Evolutionary conservation across 2,797 vertebrate species (phyloP).

Genomic region (Chloroceryle amazona): DNA sequence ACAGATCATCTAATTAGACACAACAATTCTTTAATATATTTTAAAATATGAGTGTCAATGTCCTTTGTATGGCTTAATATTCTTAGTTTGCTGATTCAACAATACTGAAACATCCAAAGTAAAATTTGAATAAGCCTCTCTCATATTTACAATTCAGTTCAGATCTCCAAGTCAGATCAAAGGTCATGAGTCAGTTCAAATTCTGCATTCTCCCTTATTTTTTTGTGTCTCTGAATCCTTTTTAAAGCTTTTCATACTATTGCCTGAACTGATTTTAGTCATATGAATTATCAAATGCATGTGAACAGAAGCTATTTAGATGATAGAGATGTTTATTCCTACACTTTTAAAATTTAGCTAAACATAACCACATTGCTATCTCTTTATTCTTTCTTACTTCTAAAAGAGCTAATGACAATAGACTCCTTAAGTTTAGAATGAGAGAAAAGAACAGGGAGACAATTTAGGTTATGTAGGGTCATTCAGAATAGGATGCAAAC

Average conservation of each 20-base stretch:
- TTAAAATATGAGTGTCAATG: not conserved
- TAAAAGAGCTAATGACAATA: not conserved
- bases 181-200: not conserved
- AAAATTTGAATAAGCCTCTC: not conserved
- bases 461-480: accelerated
- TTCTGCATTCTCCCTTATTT: not conserved
- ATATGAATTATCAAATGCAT: not conserved
- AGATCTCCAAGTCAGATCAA: not conserved
- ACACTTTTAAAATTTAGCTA: not conserved
- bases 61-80: not conserved
- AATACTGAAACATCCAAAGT: not conserved
- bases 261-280: not conserved
- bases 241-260: not conserved
- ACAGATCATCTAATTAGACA: not conserved
- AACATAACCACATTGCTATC: not conserved
- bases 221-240: not conserved
- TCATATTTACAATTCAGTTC: not conserved
- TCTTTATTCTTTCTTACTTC: not conserved
- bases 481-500: not conserved
- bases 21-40: not conserved
- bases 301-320: not conserved
- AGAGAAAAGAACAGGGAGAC: not conserved
- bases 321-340: not conserved
- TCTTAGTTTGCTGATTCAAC: not conserved
- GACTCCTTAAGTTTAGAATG: not conserved